Evolutionary conservation across 2,797 vertebrate genomes (phyloP).

Genomic region (Iguana delicatissima): DNA sequence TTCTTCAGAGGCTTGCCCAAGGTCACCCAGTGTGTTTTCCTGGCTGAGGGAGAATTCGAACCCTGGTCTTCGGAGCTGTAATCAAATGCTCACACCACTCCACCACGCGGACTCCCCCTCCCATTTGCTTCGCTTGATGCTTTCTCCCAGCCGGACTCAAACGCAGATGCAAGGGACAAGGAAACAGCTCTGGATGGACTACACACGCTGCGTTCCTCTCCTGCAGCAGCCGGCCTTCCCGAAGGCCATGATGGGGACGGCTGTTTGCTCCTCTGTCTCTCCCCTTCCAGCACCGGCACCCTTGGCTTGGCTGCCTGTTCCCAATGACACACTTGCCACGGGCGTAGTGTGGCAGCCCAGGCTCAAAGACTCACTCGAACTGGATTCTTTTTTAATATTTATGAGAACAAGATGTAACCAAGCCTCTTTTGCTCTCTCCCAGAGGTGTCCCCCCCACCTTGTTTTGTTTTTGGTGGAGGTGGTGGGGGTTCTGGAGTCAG

Average conservation of each 20-base stretch:
- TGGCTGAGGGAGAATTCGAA: no score
- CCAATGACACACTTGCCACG: slow-evolving; percentile 77
- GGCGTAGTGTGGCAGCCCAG: slow-evolving; percentile 73
- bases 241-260: background rate
- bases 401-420: slow-evolving; percentile 82
- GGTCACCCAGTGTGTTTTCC: no score
- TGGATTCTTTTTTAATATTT: slow-evolving; percentile 79
- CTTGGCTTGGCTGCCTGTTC: slow-evolving; percentile 74
- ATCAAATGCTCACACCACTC: no score
- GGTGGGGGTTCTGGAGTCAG: slow-evolving; percentile 15
- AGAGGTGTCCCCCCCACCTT: slow-evolving; percentile 41
- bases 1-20: no score
- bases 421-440: slow-evolving; percentile 68
- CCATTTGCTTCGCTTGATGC: no score
- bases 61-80: no score
- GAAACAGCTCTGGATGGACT: background rate
- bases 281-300: background rate
- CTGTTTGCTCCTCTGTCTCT: slow-evolving; percentile 2
- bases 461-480: background rate
- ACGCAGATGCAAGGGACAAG: background rate
- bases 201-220: background rate
- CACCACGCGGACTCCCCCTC: no score
- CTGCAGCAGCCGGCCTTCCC: slow-evolving; percentile 24
- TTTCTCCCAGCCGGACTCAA: background rate
- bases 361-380: slow-evolving; percentile 80